Percentiles rank a stretch among this genome's conserved stretches.
Evolutionary conservation across 2,888 invertebrate species (phyloP).

Genomic region (Dione juno): DNA sequence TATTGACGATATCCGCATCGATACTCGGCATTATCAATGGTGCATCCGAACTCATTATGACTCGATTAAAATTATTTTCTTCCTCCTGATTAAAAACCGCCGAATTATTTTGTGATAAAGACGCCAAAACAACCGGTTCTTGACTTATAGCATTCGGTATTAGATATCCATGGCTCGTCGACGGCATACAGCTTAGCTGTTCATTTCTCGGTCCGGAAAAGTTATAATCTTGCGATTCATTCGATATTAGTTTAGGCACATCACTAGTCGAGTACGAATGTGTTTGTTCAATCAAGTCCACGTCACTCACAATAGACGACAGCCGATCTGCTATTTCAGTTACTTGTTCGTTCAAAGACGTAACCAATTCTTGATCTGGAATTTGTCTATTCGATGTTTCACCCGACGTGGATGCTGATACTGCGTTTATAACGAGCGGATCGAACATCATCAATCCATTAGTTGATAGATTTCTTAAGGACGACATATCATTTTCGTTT

Average conservation of each 20-base stretch:
- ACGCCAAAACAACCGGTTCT: slow-evolving; percentile 81
- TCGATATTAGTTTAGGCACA: slow-evolving; percentile 69
- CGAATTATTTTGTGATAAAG: slow-evolving; percentile 78
- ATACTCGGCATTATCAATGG: slow-evolving; percentile 73
- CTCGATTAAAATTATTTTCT: slow-evolving; percentile 55
- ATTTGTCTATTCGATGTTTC: slow-evolving; percentile 61
- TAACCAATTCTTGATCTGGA: slow-evolving; percentile 76
- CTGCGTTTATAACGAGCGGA: slow-evolving; percentile 75
- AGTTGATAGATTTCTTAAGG: slow-evolving; percentile 74
- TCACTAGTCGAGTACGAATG: slow-evolving; percentile 79
- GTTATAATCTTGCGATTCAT: slow-evolving; percentile 59
- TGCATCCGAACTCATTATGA: slow-evolving; percentile 64
- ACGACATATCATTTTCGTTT: slow-evolving; percentile 68
- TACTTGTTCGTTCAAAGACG: slow-evolving; percentile 79
- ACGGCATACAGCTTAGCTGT: slow-evolving; percentile 81
- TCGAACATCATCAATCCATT: slow-evolving; percentile 81
- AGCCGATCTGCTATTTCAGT: slow-evolving; percentile 78
- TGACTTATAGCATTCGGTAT: slow-evolving; percentile 85
- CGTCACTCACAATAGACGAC: slow-evolving; percentile 71
- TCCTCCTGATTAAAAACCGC: slow-evolving; percentile 76
- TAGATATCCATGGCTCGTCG: slow-evolving; percentile 85
- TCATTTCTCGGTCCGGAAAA: slow-evolving; percentile 68
- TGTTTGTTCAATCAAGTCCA: slow-evolving; percentile 68
- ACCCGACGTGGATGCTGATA: slow-evolving; percentile 61
- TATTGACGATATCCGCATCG: slow-evolving; percentile 71